Evolutionary conservation across 2,888 invertebrate genomes (phyloP), one percentile per base, ranked within the genome.

Genomic region (Coremacera marginata): DNA sequence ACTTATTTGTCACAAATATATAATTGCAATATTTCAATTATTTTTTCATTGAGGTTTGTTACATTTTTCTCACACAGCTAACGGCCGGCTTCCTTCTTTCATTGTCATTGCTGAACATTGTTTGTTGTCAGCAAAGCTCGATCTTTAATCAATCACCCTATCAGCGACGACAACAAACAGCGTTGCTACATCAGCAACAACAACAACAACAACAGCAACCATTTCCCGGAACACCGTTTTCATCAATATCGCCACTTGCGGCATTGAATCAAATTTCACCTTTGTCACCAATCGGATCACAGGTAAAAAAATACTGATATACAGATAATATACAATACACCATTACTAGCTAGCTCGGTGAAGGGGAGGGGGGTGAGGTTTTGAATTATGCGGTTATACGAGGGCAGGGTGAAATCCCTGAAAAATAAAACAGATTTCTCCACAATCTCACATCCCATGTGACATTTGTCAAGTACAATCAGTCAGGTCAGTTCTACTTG

Each of bases 81-180:
- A 76, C 79, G 63, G 81, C 82, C 79, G 81, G 80, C 70, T 65
- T 82, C 74, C 65, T 83, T 22, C 34, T 82, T 63, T 73, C 78
- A 73, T 78, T 82, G 55, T 71, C 80, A 63, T 72, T 80, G 25
- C 77, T 81, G 70, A 82, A 82, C 74, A 82, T 82, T 78, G 84
- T 83, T 57, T 80, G 82, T 37, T 81, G 83, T 78, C 84, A 84
- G 51, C 83, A 83, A 70, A 83, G 80, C 62, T 80, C 85, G 31
- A 76, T 86, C 60, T 87, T 86, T 78, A 84, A 85, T 79, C 87
- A 86, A 81, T 78, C 85, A 60, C 84, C 86, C 4, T 88, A 84
- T 25, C 87, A 86, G 71, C 86, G 83, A 78, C 84, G 84, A 57
- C 86, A 82, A 52, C 84, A 84, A 65, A 76, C 77, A 11, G 70